Conservation (phyloP, 2,113 vertebrate species). For the Phrynosoma blainvillii region DNA sequence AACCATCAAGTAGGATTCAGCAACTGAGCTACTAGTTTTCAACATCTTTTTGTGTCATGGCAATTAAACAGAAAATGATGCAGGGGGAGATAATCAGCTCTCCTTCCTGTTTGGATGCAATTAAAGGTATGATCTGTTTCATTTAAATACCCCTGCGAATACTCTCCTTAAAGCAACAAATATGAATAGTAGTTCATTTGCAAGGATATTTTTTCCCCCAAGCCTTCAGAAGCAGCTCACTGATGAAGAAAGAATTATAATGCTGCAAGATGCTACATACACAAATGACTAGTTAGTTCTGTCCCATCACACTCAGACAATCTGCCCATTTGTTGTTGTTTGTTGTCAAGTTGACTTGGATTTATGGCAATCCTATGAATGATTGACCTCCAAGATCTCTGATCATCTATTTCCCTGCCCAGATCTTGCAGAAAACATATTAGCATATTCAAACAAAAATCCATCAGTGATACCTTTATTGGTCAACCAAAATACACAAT, state of each 20-base stretch:
- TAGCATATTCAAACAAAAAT: too few relatives aligned
- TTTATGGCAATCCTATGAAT: too few relatives aligned
- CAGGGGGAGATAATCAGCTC: slow-evolving; percentile 64
- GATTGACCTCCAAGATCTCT: too few relatives aligned
- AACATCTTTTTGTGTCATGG: slow-evolving; percentile 75
- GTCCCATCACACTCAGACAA: slow-evolving; percentile 26
- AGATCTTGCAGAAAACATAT: too few relatives aligned
- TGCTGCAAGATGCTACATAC: slow-evolving; percentile 60
- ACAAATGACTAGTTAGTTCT: slow-evolving; percentile 48
- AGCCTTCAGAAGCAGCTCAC: slow-evolving; percentile 70
- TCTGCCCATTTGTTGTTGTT: not conserved
- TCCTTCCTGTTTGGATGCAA: slow-evolving; percentile 79
- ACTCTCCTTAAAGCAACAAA: slow-evolving; percentile 78
- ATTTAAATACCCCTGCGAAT: slow-evolving; percentile 75
- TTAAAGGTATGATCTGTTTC: slow-evolving; percentile 82
- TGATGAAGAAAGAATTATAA: slow-evolving; percentile 71
- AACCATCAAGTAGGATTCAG: slow-evolving; percentile 70
- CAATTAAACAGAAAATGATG: slow-evolving; percentile 71
- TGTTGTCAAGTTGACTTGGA: too few relatives aligned
- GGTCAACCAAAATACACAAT: too few relatives aligned
- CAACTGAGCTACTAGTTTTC: slow-evolving; percentile 77
- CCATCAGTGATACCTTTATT: too few relatives aligned
- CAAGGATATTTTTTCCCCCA: slow-evolving; percentile 53
- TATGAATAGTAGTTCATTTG: slow-evolving; percentile 77
- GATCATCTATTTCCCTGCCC: too few relatives aligned